Conservation (phyloP, 2,888 invertebrate species). For the Chrysotoxum bicinctum region DNA sequence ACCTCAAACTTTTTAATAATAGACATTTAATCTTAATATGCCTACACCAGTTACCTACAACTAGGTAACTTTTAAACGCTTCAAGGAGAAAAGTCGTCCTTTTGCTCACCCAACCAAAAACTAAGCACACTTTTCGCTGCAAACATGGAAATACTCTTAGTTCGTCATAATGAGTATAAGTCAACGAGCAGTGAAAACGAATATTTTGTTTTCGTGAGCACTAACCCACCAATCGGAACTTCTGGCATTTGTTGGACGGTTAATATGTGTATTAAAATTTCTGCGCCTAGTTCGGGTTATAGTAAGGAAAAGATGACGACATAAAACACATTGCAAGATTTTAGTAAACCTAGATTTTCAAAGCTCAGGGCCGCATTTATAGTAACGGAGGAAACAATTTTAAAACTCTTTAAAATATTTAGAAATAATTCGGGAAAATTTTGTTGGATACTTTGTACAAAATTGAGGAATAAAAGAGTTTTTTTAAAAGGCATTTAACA, state of each 20-base stretch:
- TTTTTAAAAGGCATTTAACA: too few relatives aligned
- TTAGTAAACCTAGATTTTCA: background rate
- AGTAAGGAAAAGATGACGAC: background rate
- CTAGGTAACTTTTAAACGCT: background rate
- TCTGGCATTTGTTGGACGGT: slow-evolving; percentile 38
- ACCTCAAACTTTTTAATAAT: slow-evolving; percentile 41
- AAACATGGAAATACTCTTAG: slow-evolving; percentile 3
- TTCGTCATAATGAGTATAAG: slow-evolving; percentile 27
- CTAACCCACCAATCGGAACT: slow-evolving; percentile 55
- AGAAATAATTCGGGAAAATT: too few relatives aligned
- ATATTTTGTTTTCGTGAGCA: slow-evolving; percentile 34
- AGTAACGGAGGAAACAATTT: too few relatives aligned
- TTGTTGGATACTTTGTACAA: too few relatives aligned
- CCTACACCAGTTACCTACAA: background rate
- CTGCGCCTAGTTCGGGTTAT: background rate
- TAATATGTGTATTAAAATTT: slow-evolving; percentile 61
- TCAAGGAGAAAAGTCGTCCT: slow-evolving; percentile 13
- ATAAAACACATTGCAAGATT: slow-evolving; percentile 36
- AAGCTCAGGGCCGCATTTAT: background rate
- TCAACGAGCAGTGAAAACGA: slow-evolving; percentile 33
- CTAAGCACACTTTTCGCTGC: background rate
- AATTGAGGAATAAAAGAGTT: too few relatives aligned
- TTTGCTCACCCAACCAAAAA: slow-evolving; percentile 2
- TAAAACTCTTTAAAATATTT: too few relatives aligned
- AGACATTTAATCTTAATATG: slow-evolving; percentile 32